Conservation (phyloP, 2,797 vertebrate genomes). For the Gorsachius magnificus region DNA sequence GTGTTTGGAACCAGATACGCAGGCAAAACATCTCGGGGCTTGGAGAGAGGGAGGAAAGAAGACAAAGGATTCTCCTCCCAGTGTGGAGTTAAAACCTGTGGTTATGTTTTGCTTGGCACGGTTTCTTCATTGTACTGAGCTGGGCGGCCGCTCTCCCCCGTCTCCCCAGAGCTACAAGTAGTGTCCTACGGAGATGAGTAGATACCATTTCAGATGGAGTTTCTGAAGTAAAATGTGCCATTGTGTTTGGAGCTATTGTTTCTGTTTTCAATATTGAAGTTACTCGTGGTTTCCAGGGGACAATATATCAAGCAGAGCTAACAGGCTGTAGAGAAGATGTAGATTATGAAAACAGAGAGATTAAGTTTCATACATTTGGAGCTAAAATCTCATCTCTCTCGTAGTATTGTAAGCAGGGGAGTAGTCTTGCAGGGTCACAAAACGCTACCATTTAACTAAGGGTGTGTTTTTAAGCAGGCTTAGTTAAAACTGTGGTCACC, state of each 20-base stretch:
- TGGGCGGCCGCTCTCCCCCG: not conserved
- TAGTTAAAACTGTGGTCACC: not conserved
- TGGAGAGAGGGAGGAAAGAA: conserved; percentile 14
- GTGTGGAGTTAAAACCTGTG: not conserved
- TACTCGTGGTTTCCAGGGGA: conserved; percentile 42
- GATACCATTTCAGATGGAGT: conserved; percentile 51
- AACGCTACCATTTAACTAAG: not conserved
- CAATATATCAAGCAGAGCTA: conserved; percentile 52
- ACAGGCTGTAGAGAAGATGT: conserved; percentile 46
- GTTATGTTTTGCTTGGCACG: conserved; percentile 51
- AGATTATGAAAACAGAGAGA: conserved; percentile 54
- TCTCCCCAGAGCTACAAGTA: conserved; percentile 11
- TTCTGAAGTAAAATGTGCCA: conserved; percentile 34
- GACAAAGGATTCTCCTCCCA: conserved; percentile 18
- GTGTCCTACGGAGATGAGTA: not conserved
- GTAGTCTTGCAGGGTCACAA: not conserved
- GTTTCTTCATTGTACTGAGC: conserved; percentile 15
- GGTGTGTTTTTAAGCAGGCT: not conserved
- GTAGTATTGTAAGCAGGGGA: not conserved
- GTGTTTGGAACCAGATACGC: not conserved
- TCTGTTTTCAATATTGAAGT: conserved; percentile 63
- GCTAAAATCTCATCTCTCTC: conserved; percentile 1
- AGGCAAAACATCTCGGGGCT: not conserved
- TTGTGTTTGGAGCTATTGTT: conserved; percentile 53
- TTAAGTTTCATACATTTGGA: conserved; percentile 50